Evolutionary conservation across 64 coral and sea anemone genomes (phyloP).

Genomic region (Anthopleura sola): DNA sequence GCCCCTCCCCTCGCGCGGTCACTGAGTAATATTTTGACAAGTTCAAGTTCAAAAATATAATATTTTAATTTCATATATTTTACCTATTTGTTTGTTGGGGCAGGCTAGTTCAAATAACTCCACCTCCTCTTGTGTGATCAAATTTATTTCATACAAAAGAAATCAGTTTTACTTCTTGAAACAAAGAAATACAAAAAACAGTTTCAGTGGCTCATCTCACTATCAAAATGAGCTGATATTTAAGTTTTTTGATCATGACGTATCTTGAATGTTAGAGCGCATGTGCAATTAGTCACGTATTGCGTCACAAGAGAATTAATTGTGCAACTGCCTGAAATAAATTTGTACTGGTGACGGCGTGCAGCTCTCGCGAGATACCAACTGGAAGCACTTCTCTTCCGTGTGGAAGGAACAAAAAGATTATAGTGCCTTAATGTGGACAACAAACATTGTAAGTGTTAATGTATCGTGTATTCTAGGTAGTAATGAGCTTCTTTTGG

Average conservation of each 20-base stretch:
- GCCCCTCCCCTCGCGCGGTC: too few species aligned
- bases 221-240: neutral
- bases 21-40: too few species aligned
- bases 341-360: slow-evolving; percentile 67
- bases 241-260: slow-evolving; percentile 13
- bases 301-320: slow-evolving; percentile 93
- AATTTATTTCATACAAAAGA: too few species aligned
- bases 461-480: neutral
- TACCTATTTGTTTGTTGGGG: too few species aligned
- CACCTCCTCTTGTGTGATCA: too few species aligned
- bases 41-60: too few species aligned
- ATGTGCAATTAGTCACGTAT: slow-evolving; percentile 28
- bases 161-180: too few species aligned
- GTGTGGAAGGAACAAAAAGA: slow-evolving; percentile 66
- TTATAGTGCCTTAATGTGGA: slow-evolving; percentile 89
- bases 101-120: too few species aligned
- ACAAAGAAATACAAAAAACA: too few species aligned
- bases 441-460: slow-evolving; percentile 70
- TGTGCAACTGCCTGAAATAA: slow-evolving; percentile 99
- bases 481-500: neutral
- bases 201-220: neutral
- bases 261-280: neutral
- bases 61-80: too few species aligned
- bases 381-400: slow-evolving; percentile 56
- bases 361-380: slow-evolving; percentile 23